Evolutionary conservation across 2,113 vertebrate species (phyloP).

Genomic region (Platichthys stellatus): DNA sequence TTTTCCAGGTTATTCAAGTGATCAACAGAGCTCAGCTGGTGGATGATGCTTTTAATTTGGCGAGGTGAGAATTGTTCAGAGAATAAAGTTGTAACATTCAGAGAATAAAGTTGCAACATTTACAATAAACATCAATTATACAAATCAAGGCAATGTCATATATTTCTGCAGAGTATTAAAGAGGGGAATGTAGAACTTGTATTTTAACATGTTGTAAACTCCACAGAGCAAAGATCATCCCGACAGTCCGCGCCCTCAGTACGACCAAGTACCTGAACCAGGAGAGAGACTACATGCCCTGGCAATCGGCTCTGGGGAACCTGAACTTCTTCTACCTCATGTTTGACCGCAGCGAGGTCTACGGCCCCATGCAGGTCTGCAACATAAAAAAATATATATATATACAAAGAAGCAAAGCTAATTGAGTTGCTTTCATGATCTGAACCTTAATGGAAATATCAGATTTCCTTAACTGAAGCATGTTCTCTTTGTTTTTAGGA

Average conservation of each 20-base stretch:
- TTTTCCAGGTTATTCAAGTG: slow-evolving; percentile 81
- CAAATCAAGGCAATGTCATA: no score
- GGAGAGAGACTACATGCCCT: slow-evolving; percentile 87
- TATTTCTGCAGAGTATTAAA: no score
- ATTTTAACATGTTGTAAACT: background rate
- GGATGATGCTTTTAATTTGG: slow-evolving; percentile 90
- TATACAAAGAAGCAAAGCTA: background rate
- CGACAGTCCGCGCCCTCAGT: slow-evolving; percentile 79
- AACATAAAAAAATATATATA: no score
- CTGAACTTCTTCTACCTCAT: slow-evolving; percentile 88
- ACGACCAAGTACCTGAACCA: slow-evolving; percentile 85
- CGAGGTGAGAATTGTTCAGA: slow-evolving; percentile 80
- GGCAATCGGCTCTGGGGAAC: slow-evolving; percentile 85
- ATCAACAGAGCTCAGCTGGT: slow-evolving; percentile 93
- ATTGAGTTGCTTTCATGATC: background rate
- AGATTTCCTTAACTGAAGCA: no score
- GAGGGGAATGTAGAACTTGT: no score
- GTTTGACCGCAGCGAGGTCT: slow-evolving; percentile 90
- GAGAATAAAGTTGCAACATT: no score
- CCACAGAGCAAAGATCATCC: slow-evolving; percentile 80
- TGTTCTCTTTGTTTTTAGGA: slow-evolving; percentile 66
- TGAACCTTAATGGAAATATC: background rate
- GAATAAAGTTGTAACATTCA: no score
- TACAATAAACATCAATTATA: no score
- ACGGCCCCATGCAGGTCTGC: slow-evolving; percentile 87